phyloP scores from a whole-genome alignment of 2,797 vertebrate species.

The Sebastes cheni region DNA sequence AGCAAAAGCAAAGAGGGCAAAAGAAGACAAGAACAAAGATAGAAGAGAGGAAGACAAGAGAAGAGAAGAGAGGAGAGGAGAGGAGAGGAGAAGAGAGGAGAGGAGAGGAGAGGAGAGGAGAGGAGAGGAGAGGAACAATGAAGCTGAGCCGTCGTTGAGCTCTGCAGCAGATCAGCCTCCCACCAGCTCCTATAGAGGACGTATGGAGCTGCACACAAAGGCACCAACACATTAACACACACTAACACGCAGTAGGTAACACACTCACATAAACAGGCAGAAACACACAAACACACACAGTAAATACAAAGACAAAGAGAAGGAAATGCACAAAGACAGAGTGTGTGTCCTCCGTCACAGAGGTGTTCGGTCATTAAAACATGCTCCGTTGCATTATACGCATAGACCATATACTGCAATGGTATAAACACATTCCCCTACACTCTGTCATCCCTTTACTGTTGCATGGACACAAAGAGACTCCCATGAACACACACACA shows the following conservation, averaged over 20 bases:
- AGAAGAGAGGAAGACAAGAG: neutral
- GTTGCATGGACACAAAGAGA: slow-evolving; percentile 5
- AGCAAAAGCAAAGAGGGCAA: neutral
- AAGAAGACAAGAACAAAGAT: neutral
- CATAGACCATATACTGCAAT: slow-evolving; percentile 5
- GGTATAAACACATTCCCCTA: neutral
- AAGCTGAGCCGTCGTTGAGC: slow-evolving; percentile 5
- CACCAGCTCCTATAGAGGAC: slow-evolving; percentile 32
- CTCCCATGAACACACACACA: neutral
- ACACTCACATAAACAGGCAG: neutral
- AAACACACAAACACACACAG: slow-evolving; percentile 4
- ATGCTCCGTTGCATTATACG: slow-evolving; percentile 24
- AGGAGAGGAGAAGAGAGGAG: neutral
- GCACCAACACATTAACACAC: neutral
- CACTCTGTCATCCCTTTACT: neutral
- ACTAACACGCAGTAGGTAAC: neutral
- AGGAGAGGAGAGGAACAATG: slow-evolving; percentile 9
- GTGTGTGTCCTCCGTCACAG: neutral
- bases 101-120: neutral
- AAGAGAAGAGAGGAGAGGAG: neutral
- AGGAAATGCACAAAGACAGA: neutral
- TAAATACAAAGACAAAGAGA: slow-evolving; percentile 12
- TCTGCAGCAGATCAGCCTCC: slow-evolving; percentile 35
- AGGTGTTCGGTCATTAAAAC: slow-evolving; percentile 33
- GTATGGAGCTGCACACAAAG: slow-evolving; percentile 34